phyloP scores from a whole-genome alignment of 2,113 vertebrate genomes.

The Lepus europaeus region DNA sequence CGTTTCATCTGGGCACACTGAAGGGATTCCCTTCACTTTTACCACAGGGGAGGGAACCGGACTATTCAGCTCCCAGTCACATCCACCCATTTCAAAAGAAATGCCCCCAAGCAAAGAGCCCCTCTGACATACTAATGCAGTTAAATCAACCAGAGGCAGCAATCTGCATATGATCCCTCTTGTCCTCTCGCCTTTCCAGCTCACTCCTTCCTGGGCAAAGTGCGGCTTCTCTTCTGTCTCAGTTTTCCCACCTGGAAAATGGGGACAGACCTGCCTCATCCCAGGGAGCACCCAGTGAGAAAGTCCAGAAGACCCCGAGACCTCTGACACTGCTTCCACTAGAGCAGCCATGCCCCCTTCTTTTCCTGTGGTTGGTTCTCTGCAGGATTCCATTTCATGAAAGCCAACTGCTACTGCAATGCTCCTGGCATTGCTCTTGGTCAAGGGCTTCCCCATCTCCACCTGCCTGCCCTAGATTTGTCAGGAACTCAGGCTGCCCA shows the following conservation, averaged over 20 bases:
- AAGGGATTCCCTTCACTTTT: neutral
- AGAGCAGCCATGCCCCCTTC: fast-evolving
- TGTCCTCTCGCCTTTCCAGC: neutral
- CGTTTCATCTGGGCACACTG: neutral
- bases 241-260: neutral
- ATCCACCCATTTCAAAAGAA: fast-evolving
- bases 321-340: neutral
- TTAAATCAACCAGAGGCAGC: neutral
- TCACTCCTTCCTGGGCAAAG: neutral
- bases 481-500: neutral
- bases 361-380: too few species aligned
- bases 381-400: neutral
- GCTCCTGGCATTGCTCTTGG: neutral
- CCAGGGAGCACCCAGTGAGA: neutral
- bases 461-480: neutral
- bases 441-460: neutral
- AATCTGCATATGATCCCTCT: too few species aligned
- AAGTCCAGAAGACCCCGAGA: neutral
- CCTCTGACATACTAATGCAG: neutral
- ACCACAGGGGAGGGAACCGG: neutral
- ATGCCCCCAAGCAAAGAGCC: neutral
- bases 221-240: neutral
- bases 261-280: neutral
- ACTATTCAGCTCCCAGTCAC: neutral
- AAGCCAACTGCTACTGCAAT: neutral